Conservation (phyloP, 2,888 invertebrate species). For the Taphrorychus bicolor region DNA sequence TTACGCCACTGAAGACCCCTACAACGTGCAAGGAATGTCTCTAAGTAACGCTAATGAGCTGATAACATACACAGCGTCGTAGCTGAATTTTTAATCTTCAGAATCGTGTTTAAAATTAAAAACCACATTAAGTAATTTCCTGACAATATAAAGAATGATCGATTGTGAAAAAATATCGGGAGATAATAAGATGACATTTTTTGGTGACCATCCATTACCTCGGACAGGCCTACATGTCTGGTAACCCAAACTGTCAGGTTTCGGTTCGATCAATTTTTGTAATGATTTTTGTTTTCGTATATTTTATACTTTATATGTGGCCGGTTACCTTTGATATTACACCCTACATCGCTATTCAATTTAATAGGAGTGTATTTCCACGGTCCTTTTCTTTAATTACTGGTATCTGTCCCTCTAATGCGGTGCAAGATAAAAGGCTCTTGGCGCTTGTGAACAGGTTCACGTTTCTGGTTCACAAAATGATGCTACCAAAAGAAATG, state of each 20-base stretch:
- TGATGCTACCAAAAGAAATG: no score
- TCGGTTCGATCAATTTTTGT: conserved; percentile 54
- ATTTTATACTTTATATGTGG: conserved; percentile 40
- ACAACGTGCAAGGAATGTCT: no score
- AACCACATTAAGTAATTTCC: conserved; percentile 44
- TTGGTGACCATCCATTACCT: conserved; percentile 53
- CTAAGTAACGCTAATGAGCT: conserved; percentile 30
- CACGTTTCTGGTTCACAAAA: no score
- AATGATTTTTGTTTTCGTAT: conserved; percentile 51
- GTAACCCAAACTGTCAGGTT: conserved; percentile 35
- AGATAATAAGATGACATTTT: conserved; percentile 56
- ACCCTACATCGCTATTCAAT: conserved; percentile 36
- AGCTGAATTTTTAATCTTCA: conserved; percentile 25
- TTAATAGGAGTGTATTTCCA: conserved; percentile 24
- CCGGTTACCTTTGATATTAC: conserved; percentile 41
- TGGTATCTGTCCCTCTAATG: conserved; percentile 2
- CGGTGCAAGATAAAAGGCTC: conserved; percentile 5
- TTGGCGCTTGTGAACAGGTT: background rate
- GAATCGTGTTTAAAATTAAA: conserved; percentile 38
- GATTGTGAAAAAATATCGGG: conserved; percentile 50
- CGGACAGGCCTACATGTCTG: conserved; percentile 53
- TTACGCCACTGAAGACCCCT: background rate
- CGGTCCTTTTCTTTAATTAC: conserved; percentile 1
- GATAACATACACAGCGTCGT: conserved; percentile 22
- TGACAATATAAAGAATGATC: conserved; percentile 52